Evolutionary conservation across 2,888 invertebrate species (phyloP), one percentile per base, ranked within the genome.

Genomic region (Formica aserva): DNA sequence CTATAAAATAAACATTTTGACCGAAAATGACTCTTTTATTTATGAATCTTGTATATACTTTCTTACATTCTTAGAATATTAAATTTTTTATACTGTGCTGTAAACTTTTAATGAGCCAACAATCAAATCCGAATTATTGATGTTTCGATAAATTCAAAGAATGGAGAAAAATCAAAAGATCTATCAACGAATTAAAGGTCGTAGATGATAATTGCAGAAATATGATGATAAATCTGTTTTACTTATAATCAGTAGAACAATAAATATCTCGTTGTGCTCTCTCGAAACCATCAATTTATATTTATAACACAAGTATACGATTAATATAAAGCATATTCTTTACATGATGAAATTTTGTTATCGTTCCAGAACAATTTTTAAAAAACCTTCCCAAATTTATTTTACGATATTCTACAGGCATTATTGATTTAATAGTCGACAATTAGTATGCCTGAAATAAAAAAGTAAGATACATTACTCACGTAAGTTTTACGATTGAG

Each of bases 281-380:
- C 52, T 52, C 52, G 8, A 62, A 55, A 75, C n/a, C 66, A 66
- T 84, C 69, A 63, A 65, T 84, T 81, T 69, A 84, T 84, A 76
- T 84, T 82, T 29, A 62, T 67, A 75, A 67, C 55, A 35, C 22
- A 57, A 57, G 0, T 11, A 4, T 9, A 35, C n/a, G n/a, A 52
- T 52, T 8, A 52, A 6, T 22, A 22, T 18, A 55, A 72, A 55
- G 9, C 52, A 41, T 45, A 29, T 41, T 29, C 9, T 18, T 18
- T 48, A 48, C 18, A 18, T 13, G 13, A 1, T 74, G 9, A 41
- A 41, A 11, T 45, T 22, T 18, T 35, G 1, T 32, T 74, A 3
- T 60, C 6, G 3, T 3, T 18, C 18, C 3, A 29, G 45, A 6
- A 32, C 5, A 62, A 18, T 63, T 75, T 65, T 48, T 1, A 11